phyloP scores from a whole-genome alignment of 2,113 vertebrate genomes.

The Pipra filicauda region DNA sequence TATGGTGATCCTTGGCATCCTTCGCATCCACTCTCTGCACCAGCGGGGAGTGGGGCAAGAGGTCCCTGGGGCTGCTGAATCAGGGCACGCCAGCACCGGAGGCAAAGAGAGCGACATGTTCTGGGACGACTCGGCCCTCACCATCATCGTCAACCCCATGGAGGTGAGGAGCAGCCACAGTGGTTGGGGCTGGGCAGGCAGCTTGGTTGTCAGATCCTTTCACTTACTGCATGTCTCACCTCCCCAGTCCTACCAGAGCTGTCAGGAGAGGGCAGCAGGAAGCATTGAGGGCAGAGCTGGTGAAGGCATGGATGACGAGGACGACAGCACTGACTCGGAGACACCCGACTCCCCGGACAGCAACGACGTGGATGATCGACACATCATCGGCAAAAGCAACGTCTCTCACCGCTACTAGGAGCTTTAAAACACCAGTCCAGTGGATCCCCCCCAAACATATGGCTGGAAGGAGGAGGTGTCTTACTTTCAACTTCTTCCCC shows the following conservation, averaged over 20 bases:
- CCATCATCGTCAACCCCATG: slow-evolving; percentile 98
- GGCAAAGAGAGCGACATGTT: slow-evolving; percentile 86
- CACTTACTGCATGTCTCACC: neutral
- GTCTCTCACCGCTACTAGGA: slow-evolving; percentile 79
- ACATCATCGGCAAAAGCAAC: slow-evolving; percentile 85
- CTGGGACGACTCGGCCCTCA: slow-evolving; percentile 97
- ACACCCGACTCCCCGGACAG: slow-evolving; percentile 79
- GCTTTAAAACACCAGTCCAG: slow-evolving; percentile 19
- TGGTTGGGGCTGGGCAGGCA: neutral
- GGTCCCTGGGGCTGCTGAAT: slow-evolving; percentile 32
- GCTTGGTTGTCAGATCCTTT: neutral
- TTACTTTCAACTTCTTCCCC: neutral
- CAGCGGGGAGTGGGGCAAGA: slow-evolving; percentile 67
- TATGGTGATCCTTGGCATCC: slow-evolving; percentile 93
- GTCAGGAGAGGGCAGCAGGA: slow-evolving; percentile 60
- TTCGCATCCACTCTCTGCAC: slow-evolving; percentile 94
- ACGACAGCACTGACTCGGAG: slow-evolving; percentile 86
- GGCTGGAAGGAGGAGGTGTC: slow-evolving; percentile 43
- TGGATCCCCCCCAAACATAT: neutral
- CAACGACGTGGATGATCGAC: slow-evolving; percentile 74
- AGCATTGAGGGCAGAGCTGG: slow-evolving; percentile 50
- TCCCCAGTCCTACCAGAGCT: slow-evolving; percentile 75
- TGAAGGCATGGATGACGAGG: slow-evolving; percentile 68
- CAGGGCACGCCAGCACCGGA: slow-evolving; percentile 54
- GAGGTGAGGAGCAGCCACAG: slow-evolving; percentile 79